A percentile compares a stretch with the other conserved stretches of the same genome.
phyloP scores from a whole-genome alignment of 2,888 invertebrate genomes.

The Agrilus mali region DNA sequence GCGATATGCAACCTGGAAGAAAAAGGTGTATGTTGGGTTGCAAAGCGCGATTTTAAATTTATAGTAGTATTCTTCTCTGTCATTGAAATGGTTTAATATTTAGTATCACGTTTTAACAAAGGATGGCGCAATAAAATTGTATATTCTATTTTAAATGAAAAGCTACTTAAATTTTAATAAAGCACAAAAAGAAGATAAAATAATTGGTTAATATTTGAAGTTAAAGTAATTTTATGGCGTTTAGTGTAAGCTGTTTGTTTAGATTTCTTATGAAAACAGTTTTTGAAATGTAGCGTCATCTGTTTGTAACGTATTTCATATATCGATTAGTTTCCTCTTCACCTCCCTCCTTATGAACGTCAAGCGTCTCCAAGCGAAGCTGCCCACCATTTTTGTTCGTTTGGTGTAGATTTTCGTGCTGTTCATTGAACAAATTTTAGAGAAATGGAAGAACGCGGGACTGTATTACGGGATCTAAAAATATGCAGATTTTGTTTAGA shows the following conservation, averaged over 20 bases:
- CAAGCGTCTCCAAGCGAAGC: conserved; percentile 22
- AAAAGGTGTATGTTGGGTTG: too few species aligned
- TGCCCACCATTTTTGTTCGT: conserved; percentile 27
- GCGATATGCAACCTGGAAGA: too few species aligned
- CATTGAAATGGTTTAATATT: too few species aligned
- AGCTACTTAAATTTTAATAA: too few species aligned
- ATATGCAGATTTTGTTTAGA: conserved; percentile 65
- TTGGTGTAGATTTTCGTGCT: conserved; percentile 19
- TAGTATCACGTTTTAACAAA: too few species aligned
- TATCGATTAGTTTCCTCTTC: conserved; percentile 14
- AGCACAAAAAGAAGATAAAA: too few species aligned
- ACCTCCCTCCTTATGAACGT: too few species aligned
- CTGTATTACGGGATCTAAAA: conserved; percentile 46
- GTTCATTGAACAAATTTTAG: conserved; percentile 3
- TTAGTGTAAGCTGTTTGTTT: neutral
- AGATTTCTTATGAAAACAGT: neutral
- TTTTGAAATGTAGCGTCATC: conserved; percentile 8
- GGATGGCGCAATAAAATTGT: too few species aligned
- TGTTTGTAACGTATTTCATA: conserved; percentile 4
- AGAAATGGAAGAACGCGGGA: conserved; percentile 48
- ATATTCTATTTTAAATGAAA: too few species aligned
- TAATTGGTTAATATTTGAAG: too few species aligned
- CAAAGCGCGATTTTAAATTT: too few species aligned
- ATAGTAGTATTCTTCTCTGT: too few species aligned
- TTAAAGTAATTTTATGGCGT: conserved; percentile 1